These are phyloP conservation scores for Blastomussa wellsi DNA, from an alignment of 92 coral and sea anemone genomes.

Conservation along the genomic window DNA sequence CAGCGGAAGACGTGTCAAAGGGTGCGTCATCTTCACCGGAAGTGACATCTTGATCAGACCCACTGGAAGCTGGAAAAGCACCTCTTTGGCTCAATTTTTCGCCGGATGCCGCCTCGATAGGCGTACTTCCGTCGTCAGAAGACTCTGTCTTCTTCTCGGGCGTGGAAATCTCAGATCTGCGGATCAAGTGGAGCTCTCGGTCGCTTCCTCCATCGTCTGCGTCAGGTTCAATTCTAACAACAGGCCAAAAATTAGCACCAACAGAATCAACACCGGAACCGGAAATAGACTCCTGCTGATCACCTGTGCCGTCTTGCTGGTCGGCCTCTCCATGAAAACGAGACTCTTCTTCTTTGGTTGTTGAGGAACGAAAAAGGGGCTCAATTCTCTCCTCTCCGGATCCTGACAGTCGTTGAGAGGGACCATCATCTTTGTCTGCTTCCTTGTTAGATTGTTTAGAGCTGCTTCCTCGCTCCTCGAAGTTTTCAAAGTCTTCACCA, in stretches of 20 bases:
- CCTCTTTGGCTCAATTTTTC: neutral
- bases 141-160: neutral
- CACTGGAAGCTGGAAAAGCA: neutral
- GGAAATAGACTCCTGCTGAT: conserved; percentile 44
- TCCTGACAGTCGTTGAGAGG: conserved; percentile 13
- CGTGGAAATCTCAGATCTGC: conserved; percentile 28
- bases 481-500: conserved; percentile 9
- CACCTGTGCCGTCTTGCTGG: conserved; percentile 17
- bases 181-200: conserved; percentile 32
- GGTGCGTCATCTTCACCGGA: conserved; percentile 43
- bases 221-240: conserved; percentile 34
- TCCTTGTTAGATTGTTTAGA: neutral
- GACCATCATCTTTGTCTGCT: neutral
- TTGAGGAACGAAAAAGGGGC: conserved; percentile 21
- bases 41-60: conserved; percentile 1
- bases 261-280: conserved; percentile 52
- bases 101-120: conserved; percentile 10
- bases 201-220: conserved; percentile 27
- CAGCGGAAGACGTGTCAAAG: conserved; percentile 42
- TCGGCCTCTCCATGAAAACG: conserved; percentile 27
- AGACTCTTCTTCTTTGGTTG: conserved; percentile 13
- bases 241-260: conserved; percentile 49
- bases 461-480: neutral
- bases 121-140: neutral
- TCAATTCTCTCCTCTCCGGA: conserved; percentile 14